Evolutionary conservation across 2,113 vertebrate genomes (phyloP), one percentile per base, ranked within the genome.

Genomic region (Albula goreensis): DNA sequence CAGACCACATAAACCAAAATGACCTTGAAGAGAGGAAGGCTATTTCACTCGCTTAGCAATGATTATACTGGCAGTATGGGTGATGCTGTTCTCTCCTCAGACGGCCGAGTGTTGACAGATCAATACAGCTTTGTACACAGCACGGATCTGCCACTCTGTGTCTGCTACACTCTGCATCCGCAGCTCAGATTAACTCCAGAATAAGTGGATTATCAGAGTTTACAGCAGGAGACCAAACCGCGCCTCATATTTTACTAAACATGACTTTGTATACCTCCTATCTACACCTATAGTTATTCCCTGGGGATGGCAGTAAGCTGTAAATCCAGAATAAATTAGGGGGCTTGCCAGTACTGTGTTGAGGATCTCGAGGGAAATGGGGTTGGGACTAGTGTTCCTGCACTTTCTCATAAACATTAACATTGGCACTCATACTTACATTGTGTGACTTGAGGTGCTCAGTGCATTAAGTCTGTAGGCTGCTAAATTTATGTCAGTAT

Each of bases 181-280:
- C n/a, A 81, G 94, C 92, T 92, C 93, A 95, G 94, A 95, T 95
- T 96, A 95, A 92, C 91, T 92, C 91, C 91, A 94, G 93, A 96
- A 95, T 96, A 96, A 94, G 93, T 96, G 95, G 94, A 96, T 96
- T 95, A 95, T 91, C 92, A 94, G 93, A 94, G 92, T 95, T 94
- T 95, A 93, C 94, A 93, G 94, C 94, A 89, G 94, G 94, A 94
- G 91, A 93, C 95, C 95, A 95, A 95, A 96, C 93, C 95, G 92
- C 93, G 91, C 88, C 93, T 95, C 94, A 95, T 95, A 95, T 96
- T 93, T 93, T 94, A 94, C 93, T 91, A 93, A 53, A 93, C 80
- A 88, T 88, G 92, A 95, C 90, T 93, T 91, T 15, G 22, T 88
- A 88, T 92, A 79, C 91, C 31, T 92, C 92, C 93, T 94, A 95